phyloP scores from a whole-genome alignment of 2,888 invertebrate genomes.

The Drosophila multiciliata region DNA sequence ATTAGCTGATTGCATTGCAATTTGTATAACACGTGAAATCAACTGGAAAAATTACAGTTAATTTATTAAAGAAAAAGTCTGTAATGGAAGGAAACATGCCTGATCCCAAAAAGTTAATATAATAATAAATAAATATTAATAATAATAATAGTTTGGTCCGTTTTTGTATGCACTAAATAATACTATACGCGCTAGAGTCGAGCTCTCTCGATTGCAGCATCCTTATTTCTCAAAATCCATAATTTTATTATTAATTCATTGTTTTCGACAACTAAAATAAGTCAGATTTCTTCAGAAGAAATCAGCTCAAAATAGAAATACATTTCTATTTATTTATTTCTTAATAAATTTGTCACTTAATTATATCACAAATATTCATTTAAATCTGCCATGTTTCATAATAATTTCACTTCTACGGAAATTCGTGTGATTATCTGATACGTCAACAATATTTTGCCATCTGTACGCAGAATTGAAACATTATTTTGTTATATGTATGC shows the following conservation, averaged over 20 bases:
- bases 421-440: neutral
- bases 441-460: constrained; percentile 3
- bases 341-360: neutral
- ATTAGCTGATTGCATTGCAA: neutral
- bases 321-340: neutral
- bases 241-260: neutral
- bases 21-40: neutral
- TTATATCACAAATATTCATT: constrained; percentile 1
- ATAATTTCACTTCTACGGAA: neutral
- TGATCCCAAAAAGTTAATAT: neutral
- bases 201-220: neutral
- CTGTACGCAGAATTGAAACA: constrained; percentile 10
- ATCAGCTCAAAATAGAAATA: neutral
- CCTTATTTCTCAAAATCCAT: neutral
- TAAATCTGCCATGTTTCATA: neutral
- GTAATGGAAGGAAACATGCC: no score
- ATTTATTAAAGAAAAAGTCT: neutral
- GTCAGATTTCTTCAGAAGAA: neutral
- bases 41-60: neutral
- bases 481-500: constrained; percentile 1
- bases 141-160: no score
- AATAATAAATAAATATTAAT: no score
- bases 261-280: neutral
- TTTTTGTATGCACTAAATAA: no score
- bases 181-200: neutral